phyloP scores from a whole-genome alignment of 2,888 invertebrate genomes.

The Hartigia nigra region DNA sequence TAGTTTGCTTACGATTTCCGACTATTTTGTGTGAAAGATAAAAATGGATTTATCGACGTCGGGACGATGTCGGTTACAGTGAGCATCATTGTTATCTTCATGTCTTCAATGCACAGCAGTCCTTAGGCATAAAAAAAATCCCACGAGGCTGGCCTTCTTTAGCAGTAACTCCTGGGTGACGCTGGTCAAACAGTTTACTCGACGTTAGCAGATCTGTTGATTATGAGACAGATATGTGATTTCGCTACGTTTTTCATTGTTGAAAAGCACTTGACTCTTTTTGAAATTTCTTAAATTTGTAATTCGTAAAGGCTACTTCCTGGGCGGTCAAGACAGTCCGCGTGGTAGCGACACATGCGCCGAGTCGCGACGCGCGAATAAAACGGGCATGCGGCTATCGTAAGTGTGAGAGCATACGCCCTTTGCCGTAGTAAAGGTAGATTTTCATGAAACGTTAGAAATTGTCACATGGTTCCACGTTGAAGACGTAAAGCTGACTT shows the following conservation, averaged over 20 bases:
- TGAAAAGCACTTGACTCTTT: not conserved
- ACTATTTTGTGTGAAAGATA: not conserved
- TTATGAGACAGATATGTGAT: not conserved
- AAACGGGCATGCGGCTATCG: not conserved
- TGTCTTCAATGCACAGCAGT: not conserved
- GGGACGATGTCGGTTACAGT: not conserved
- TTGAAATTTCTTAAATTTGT: not conserved
- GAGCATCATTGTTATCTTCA: not conserved
- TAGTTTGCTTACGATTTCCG: not conserved
- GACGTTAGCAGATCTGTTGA: not conserved
- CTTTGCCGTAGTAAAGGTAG: not conserved
- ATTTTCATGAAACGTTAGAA: not conserved
- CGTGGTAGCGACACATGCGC: not conserved
- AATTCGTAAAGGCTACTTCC: not conserved
- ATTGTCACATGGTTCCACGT: not conserved
- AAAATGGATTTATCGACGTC: not conserved
- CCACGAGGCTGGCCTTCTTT: not conserved
- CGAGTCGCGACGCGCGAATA: not conserved
- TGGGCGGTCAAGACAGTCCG: not conserved
- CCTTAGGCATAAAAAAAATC: not conserved
- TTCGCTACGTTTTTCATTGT: not conserved
- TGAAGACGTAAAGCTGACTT: not conserved
- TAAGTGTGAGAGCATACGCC: not conserved
- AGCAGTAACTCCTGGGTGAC: not conserved
- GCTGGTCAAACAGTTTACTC: not conserved